Conservation (phyloP, 2,113 vertebrate species). For the Origma solitaria region DNA sequence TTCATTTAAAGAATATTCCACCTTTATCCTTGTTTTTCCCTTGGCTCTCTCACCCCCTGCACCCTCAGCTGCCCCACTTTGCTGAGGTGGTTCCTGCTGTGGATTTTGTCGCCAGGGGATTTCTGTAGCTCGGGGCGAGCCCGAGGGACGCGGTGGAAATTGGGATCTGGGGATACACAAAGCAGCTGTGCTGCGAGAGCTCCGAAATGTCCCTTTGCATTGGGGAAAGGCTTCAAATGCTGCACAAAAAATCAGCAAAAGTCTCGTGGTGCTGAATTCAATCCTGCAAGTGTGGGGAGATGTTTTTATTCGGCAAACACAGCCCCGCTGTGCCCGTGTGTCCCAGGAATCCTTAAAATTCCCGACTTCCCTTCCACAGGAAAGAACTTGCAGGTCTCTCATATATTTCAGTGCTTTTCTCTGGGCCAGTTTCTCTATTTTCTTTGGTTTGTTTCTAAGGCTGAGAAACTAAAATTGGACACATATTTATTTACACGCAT, state of each 20-base stretch:
- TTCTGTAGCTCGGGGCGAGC: background rate
- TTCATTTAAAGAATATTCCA: background rate
- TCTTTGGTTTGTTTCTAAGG: background rate
- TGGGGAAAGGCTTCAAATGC: background rate
- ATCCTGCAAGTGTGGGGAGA: background rate
- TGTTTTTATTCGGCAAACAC: background rate
- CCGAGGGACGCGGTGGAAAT: background rate
- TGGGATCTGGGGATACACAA: rapidly evolving
- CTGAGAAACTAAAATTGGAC: background rate
- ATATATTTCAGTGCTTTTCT: background rate
- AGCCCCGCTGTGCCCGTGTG: background rate
- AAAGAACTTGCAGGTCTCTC: background rate
- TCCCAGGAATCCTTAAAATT: background rate
- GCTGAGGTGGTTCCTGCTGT: background rate
- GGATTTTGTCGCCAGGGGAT: background rate
- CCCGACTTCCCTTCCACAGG: background rate
- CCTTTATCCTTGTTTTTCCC: background rate
- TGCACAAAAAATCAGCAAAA: background rate
- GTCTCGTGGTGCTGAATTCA: rapidly evolving
- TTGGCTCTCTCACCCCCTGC: background rate
- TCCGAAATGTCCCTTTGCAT: background rate
- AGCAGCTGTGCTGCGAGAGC: background rate
- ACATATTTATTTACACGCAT: background rate
- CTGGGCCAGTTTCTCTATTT: background rate
- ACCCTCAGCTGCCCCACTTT: background rate